A percentile compares a stretch with the other conserved stretches of the same genome.
Evolutionary conservation across 1,140 invertebrate genomes (phyloP).

Genomic region (Drosophila littoralis): DNA sequence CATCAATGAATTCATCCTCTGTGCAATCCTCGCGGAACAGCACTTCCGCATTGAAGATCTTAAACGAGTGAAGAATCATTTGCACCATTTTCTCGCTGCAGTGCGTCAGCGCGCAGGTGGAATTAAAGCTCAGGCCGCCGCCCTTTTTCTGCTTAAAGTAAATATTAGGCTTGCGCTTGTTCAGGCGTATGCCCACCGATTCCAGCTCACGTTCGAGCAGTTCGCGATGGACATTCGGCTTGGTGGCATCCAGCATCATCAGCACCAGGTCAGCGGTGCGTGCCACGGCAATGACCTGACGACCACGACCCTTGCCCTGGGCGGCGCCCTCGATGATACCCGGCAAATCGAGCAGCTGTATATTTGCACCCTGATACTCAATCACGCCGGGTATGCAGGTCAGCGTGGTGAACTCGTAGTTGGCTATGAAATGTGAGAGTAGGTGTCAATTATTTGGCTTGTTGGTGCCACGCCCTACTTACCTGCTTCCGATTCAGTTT

Average conservation of each 20-base stretch:
- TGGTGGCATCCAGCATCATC: constrained; percentile 99
- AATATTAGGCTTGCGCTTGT: constrained; percentile 97
- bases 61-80: constrained; percentile 99
- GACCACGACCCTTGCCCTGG: constrained; percentile 93
- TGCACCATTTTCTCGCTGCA: constrained; percentile 99
- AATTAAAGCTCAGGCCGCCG: constrained; percentile 99
- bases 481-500: constrained; percentile 94
- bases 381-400: constrained; percentile 99
- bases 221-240: constrained; percentile 96
- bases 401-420: constrained; percentile 99
- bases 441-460: not conserved
- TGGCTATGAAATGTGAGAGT: constrained; percentile 86
- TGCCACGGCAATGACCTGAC: constrained; percentile 97
- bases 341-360: constrained; percentile 98
- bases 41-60: constrained; percentile 99
- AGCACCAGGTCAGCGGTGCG: constrained; percentile 97
- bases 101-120: constrained; percentile 96
- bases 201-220: constrained; percentile 97
- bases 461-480: not conserved
- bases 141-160: constrained; percentile 99
- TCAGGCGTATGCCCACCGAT: constrained; percentile 97
- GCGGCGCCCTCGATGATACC: constrained; percentile 99
- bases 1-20: constrained; percentile 99
- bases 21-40: constrained; percentile 98
- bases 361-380: constrained; percentile 99